Percentiles rank a stretch among this genome's conserved stretches.
Evolutionary conservation across 2,888 invertebrate genomes (phyloP).

Genomic region (Ectemnius lituratus): DNA sequence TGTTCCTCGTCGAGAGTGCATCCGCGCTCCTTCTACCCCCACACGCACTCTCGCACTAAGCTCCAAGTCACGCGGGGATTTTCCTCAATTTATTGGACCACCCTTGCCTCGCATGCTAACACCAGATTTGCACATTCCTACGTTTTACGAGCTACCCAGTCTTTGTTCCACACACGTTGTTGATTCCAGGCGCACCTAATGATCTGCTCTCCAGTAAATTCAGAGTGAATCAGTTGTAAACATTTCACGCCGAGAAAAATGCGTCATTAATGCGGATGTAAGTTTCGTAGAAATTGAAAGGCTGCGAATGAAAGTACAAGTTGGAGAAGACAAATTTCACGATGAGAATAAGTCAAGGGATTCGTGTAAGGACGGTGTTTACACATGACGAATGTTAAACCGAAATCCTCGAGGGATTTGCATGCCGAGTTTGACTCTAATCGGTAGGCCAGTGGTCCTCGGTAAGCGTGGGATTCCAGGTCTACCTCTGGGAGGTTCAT

Average conservation of each 20-base stretch:
- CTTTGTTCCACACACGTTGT: no score
- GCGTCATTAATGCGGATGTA: no score
- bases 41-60: not conserved
- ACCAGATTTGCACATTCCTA: slow-evolving; percentile 12
- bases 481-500: slow-evolving; percentile 38
- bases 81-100: slow-evolving; percentile 34
- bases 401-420: slow-evolving; percentile 24
- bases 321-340: no score
- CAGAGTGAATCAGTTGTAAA: slow-evolving; percentile 13
- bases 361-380: no score
- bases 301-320: slow-evolving; percentile 1
- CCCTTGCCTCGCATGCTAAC: slow-evolving; percentile 5
- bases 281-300: no score
- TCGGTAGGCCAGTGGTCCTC: slow-evolving; percentile 25
- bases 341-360: no score
- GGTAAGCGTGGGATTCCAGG: slow-evolving; percentile 52
- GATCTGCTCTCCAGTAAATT: slow-evolving; percentile 2
- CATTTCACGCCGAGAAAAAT: not conserved
- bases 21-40: slow-evolving; percentile 17
- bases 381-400: not conserved
- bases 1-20: slow-evolving; percentile 18
- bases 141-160: slow-evolving; percentile 4
- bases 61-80: slow-evolving; percentile 12
- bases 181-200: no score
- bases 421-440: slow-evolving; percentile 37